Conservation (phyloP, 2,888 invertebrate species). For the Deroplatys truncata region DNA sequence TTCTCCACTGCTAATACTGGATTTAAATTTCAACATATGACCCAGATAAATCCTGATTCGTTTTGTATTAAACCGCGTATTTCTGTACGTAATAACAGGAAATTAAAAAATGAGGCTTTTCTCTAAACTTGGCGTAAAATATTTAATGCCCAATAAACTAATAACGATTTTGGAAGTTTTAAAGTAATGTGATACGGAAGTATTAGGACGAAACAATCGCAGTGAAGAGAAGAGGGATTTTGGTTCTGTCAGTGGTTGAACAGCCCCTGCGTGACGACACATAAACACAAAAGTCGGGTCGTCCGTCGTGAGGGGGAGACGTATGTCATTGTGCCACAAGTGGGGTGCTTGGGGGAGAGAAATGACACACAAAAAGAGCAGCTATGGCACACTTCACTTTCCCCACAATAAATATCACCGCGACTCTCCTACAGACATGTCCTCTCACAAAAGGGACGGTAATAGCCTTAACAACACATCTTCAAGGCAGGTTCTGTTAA, state of each 20-base stretch:
- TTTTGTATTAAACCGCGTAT: background rate
- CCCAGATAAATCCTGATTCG: background rate
- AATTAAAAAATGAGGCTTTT: background rate
- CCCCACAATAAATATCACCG: background rate
- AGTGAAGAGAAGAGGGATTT: background rate
- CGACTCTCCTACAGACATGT: background rate
- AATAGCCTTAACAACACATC: background rate
- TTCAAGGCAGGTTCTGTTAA: background rate
- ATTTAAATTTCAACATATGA: background rate
- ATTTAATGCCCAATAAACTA: background rate
- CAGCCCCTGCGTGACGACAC: background rate
- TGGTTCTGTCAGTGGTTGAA: background rate
- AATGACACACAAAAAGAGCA: background rate
- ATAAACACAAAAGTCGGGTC: background rate
- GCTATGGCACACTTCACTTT: background rate
- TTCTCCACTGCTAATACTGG: no score
- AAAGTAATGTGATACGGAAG: background rate
- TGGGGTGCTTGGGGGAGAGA: background rate
- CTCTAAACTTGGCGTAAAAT: background rate
- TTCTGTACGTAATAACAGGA: background rate
- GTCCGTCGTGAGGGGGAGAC: background rate
- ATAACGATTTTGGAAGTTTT: background rate
- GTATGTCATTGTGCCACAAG: background rate
- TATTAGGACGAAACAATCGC: background rate
- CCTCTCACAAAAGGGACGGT: background rate